Conservation (phyloP, 1,140 invertebrate species). For the Diabrotica undecimpunctata region DNA sequence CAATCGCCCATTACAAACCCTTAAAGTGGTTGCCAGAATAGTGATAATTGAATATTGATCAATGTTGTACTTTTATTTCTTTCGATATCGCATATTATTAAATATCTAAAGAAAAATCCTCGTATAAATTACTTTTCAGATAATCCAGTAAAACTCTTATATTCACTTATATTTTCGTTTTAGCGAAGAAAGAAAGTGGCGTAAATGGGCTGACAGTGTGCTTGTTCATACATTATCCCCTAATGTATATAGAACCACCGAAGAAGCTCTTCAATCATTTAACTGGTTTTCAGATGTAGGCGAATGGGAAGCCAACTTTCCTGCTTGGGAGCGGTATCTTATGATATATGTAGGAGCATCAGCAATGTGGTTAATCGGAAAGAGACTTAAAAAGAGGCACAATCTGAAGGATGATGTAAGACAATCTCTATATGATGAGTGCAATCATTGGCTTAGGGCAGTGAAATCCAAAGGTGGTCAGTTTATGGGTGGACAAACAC, state of each 20-base stretch:
- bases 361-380: slow-evolving; percentile 93
- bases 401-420: slow-evolving; percentile 85
- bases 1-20: too few species aligned
- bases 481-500: slow-evolving; percentile 82
- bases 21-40: too few species aligned
- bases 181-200: slow-evolving; percentile 90
- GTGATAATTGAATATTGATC: too few species aligned
- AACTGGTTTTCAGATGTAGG: slow-evolving; percentile 88
- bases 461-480: slow-evolving; percentile 20
- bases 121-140: background rate
- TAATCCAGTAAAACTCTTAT: slow-evolving; percentile 5
- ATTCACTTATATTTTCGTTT: slow-evolving; percentile 34
- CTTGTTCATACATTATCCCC: slow-evolving; percentile 92
- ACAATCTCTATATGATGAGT: slow-evolving; percentile 84
- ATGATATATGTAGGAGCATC: slow-evolving; percentile 92
- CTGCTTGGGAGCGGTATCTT: slow-evolving; percentile 74
- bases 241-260: slow-evolving; percentile 87
- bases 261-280: slow-evolving; percentile 86
- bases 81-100: too few species aligned
- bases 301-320: slow-evolving; percentile 88
- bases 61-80: too few species aligned
- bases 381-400: slow-evolving; percentile 82
- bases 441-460: slow-evolving; percentile 73
- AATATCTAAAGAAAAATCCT: too few species aligned
- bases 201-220: slow-evolving; percentile 88